Evolutionary conservation across 1,140 invertebrate genomes (phyloP).

Genomic region (Anastatus disparis): DNA sequence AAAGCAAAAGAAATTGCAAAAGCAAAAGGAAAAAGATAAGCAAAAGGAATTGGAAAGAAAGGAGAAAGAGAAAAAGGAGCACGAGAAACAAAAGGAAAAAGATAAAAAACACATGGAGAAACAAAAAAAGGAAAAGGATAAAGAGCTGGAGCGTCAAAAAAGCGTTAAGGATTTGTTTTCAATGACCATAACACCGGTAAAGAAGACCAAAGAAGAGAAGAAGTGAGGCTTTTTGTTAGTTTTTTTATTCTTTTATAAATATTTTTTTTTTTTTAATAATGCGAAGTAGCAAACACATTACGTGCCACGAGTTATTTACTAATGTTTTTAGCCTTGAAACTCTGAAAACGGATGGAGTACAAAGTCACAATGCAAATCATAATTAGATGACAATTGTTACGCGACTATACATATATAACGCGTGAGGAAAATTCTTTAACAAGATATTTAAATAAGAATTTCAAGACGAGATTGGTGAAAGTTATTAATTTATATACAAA

Average conservation of each 20-base stretch:
- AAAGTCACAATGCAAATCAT: background rate
- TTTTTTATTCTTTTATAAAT: too few relatives aligned
- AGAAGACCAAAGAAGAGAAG: background rate
- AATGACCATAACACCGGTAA: conserved; percentile 15
- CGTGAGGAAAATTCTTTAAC: background rate
- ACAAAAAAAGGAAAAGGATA: conserved; percentile 29
- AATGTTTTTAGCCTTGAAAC: conserved; percentile 9
- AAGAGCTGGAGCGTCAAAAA: conserved; percentile 4
- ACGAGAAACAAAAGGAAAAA: conserved; percentile 21
- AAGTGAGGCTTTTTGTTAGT: background rate
- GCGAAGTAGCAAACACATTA: background rate
- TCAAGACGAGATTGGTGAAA: background rate
- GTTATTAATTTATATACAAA: background rate
- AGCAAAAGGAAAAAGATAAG: conserved; percentile 29
- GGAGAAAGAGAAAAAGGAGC: background rate
- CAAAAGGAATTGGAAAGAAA: conserved; percentile 29
- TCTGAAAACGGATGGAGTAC: background rate
- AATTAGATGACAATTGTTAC: conserved; percentile 13
- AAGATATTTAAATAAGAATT: background rate
- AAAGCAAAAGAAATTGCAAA: background rate
- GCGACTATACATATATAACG: background rate
- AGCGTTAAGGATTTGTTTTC: conserved; percentile 8
- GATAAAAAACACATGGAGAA: background rate
- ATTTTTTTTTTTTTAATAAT: conserved; percentile 1
- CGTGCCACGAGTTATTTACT: conserved; percentile 18